Evolutionary conservation across 2,797 vertebrate species (phyloP).

Genomic region (Sebastes kiyomatsui): DNA sequence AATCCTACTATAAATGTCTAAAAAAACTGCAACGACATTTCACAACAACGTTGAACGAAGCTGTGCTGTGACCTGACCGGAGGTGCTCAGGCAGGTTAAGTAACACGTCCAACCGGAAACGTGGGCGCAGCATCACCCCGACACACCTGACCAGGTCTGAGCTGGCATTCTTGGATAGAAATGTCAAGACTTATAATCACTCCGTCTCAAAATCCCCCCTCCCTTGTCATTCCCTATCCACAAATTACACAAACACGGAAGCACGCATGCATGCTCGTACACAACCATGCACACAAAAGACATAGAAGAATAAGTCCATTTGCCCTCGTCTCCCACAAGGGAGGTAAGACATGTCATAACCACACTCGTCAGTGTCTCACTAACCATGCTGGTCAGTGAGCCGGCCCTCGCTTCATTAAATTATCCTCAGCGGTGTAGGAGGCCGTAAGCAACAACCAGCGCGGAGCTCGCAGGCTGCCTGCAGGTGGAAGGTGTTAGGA

Average conservation of each 20-base stretch:
- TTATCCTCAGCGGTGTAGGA: conserved; percentile 47
- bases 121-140: conserved; percentile 8
- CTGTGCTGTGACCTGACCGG: not conserved
- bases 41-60: not conserved
- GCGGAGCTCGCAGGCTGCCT: not conserved
- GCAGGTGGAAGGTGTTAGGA: no score
- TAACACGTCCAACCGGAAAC: conserved; percentile 28
- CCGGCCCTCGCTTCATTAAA: conserved; percentile 61
- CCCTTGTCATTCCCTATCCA: conserved; percentile 3
- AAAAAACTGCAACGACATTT: no score
- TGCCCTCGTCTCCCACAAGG: conserved; percentile 42
- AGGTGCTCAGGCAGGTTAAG: conserved; percentile 33
- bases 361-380: conserved; percentile 74
- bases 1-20: no score
- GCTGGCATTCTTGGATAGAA: conserved; percentile 67
- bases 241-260: not conserved
- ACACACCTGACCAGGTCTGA: conserved; percentile 54
- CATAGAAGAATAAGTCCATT: conserved; percentile 35
- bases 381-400: conserved; percentile 73
- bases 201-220: not conserved
- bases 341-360: conserved; percentile 72
- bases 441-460: conserved; percentile 30
- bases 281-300: not conserved
- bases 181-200: conserved; percentile 48
- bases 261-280: not conserved